phyloP scores from a whole-genome alignment of 2,113 vertebrate species.

The Antennarius striatus region DNA sequence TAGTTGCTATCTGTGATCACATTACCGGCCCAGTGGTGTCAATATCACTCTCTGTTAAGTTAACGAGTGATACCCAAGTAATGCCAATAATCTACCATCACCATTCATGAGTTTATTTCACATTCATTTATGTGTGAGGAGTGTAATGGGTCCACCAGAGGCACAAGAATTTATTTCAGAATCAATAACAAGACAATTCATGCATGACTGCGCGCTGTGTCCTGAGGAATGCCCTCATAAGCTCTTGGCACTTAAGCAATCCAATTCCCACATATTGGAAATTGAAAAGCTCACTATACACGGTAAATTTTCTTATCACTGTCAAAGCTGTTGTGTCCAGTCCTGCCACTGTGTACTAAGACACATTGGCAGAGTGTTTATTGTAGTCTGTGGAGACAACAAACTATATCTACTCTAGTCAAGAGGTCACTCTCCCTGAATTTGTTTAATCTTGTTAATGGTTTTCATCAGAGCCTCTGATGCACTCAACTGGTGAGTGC shows the following conservation, averaged over 20 bases:
- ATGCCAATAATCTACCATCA: slow-evolving; percentile 51
- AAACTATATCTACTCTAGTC: slow-evolving; percentile 46
- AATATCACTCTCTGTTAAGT: slow-evolving; percentile 32
- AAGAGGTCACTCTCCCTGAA: slow-evolving; percentile 61
- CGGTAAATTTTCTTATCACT: slow-evolving; percentile 55
- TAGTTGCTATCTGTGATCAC: slow-evolving; percentile 26
- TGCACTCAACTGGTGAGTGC: slow-evolving; percentile 65
- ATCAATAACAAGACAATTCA: slow-evolving; percentile 69
- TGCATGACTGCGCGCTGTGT: slow-evolving; percentile 53
- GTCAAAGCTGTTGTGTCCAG: slow-evolving; percentile 41
- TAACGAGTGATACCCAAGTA: slow-evolving; percentile 29
- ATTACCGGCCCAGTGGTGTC: slow-evolving; percentile 18
- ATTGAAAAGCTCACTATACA: slow-evolving; percentile 68
- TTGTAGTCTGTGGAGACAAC: slow-evolving; percentile 39
- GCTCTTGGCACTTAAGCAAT: slow-evolving; percentile 59
- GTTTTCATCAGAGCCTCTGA: slow-evolving; percentile 70
- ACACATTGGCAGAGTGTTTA: slow-evolving; percentile 53
- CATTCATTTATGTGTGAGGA: slow-evolving; percentile 50
- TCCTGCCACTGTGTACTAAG: slow-evolving; percentile 33
- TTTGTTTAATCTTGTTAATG: slow-evolving; percentile 77
- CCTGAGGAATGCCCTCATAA: slow-evolving; percentile 68
- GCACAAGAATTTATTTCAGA: slow-evolving; percentile 66
- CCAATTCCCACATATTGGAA: slow-evolving; percentile 67
- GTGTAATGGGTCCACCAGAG: slow-evolving; percentile 60
- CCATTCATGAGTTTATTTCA: slow-evolving; percentile 39